Percentiles rank a stretch among this genome's conserved stretches.
phyloP scores from a whole-genome alignment of 1,140 invertebrate genomes.

The Hermetia illucens region DNA sequence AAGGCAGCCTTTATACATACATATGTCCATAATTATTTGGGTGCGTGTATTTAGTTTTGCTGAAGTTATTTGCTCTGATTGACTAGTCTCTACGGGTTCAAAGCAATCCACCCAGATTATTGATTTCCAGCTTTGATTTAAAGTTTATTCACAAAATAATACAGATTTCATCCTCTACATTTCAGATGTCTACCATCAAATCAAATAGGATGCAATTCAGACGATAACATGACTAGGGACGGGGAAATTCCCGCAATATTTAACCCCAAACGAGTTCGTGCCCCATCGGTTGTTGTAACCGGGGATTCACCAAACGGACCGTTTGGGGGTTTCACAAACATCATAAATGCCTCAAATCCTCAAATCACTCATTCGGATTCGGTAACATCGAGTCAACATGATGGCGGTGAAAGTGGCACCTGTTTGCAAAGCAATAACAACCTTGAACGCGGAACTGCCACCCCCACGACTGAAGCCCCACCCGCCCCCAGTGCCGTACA shows the following conservation, averaged over 20 bases:
- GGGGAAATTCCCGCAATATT: slow-evolving; percentile 60
- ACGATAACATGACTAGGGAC: slow-evolving; percentile 34
- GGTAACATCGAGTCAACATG: slow-evolving; percentile 36
- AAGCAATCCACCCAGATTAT: too few species aligned
- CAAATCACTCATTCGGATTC: slow-evolving; percentile 41
- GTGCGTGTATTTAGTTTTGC: too few species aligned
- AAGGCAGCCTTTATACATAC: too few species aligned
- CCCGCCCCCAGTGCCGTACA: slow-evolving; percentile 19
- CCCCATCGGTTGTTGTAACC: slow-evolving; percentile 55
- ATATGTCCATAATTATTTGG: too few species aligned
- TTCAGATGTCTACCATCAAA: too few species aligned
- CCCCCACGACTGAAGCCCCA: slow-evolving; percentile 20
- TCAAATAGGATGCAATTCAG: too few species aligned
- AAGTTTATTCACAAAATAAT: too few species aligned
- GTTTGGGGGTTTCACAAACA: slow-evolving; percentile 29
- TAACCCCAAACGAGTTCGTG: slow-evolving; percentile 52
- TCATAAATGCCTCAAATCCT: slow-evolving; percentile 27
- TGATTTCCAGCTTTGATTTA: too few species aligned
- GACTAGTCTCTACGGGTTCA: too few species aligned
- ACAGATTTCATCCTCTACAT: too few species aligned
- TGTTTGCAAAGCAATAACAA: slow-evolving; percentile 1
- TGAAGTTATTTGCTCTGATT: too few species aligned
- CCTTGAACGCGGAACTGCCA: slow-evolving; percentile 1
- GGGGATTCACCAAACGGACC: slow-evolving; percentile 45
- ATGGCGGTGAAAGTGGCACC: neutral